These are phyloP conservation scores for Pollenia griseotomentosa DNA, from an alignment of 2,888 invertebrate species.

Conservation along the genomic window DNA sequence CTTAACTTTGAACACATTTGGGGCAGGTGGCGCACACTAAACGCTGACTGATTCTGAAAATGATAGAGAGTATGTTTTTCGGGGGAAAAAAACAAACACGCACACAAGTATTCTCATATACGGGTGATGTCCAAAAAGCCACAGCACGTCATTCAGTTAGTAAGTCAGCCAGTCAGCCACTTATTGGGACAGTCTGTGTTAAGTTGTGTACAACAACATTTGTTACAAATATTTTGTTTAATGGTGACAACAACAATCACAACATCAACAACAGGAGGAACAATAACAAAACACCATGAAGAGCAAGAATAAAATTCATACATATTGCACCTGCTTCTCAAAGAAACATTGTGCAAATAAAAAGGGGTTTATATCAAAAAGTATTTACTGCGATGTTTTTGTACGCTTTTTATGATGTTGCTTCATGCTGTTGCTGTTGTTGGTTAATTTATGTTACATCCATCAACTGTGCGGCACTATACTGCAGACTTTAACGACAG, in stretches of 20 bases:
- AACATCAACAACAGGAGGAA: neutral
- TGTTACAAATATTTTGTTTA: conserved; percentile 42
- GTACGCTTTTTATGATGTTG: conserved; percentile 10
- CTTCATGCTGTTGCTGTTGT: neutral
- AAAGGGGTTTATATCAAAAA: conserved; percentile 42
- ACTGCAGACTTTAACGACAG: conserved; percentile 25
- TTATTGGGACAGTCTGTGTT: conserved; percentile 13
- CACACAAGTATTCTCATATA: neutral
- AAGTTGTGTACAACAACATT: conserved; percentile 10
- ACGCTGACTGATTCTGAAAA: conserved; percentile 17
- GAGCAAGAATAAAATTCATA: conserved; percentile 14
- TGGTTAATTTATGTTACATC: conserved; percentile 45
- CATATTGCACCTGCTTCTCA: conserved; percentile 61
- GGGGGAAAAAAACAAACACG: neutral
- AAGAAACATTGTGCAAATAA: conserved; percentile 60
- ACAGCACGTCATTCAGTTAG: neutral
- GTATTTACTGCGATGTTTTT: conserved; percentile 36
- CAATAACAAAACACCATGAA: neutral
- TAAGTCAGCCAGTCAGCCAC: neutral
- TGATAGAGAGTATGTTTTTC: neutral
- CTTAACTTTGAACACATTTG: conserved; percentile 36
- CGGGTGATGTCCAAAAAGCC: conserved; percentile 11
- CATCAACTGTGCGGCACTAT: conserved; percentile 33
- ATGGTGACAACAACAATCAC: conserved; percentile 44
- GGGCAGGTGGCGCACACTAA: conserved; percentile 44